Evolutionary conservation across 2,113 vertebrate genomes (phyloP).

Genomic region (Syngnathoides biaculeatus): DNA sequence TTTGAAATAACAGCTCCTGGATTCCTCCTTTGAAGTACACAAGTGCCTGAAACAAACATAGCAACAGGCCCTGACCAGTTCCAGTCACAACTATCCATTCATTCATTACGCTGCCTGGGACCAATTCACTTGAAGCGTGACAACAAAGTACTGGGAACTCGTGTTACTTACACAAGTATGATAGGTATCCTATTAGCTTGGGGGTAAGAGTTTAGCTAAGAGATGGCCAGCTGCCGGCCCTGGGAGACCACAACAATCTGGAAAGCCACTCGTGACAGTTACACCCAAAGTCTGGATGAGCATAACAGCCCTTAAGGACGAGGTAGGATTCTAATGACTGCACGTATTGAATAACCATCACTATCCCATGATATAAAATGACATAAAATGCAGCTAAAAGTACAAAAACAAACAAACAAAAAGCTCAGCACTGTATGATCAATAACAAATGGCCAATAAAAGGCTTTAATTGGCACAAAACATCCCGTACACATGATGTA

Average conservation of each 20-base stretch:
- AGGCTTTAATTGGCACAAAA: background rate
- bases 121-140: slow-evolving; percentile 68
- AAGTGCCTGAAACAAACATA: slow-evolving; percentile 25
- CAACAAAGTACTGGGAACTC: slow-evolving; percentile 77
- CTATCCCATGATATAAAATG: background rate
- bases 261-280: slow-evolving; percentile 59
- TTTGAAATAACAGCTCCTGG: slow-evolving; percentile 24
- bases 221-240: slow-evolving; percentile 75
- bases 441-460: slow-evolving; percentile 11
- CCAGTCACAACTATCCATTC: slow-evolving; percentile 22
- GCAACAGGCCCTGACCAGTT: background rate
- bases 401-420: background rate
- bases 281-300: slow-evolving; percentile 53
- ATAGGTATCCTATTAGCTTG: slow-evolving; percentile 78
- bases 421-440: background rate
- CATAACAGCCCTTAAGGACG: slow-evolving; percentile 37
- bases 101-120: slow-evolving; percentile 25
- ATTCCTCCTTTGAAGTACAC: slow-evolving; percentile 8
- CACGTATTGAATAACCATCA: slow-evolving; percentile 15
- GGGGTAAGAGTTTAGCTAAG: slow-evolving; percentile 72
- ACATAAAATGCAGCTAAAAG: background rate
- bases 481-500: background rate
- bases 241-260: slow-evolving; percentile 54
- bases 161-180: slow-evolving; percentile 81
- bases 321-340: slow-evolving; percentile 49